These are phyloP conservation scores for Manis pentadactyla DNA, from an alignment of 2,797 vertebrate species.

Conservation along the genomic window DNA sequence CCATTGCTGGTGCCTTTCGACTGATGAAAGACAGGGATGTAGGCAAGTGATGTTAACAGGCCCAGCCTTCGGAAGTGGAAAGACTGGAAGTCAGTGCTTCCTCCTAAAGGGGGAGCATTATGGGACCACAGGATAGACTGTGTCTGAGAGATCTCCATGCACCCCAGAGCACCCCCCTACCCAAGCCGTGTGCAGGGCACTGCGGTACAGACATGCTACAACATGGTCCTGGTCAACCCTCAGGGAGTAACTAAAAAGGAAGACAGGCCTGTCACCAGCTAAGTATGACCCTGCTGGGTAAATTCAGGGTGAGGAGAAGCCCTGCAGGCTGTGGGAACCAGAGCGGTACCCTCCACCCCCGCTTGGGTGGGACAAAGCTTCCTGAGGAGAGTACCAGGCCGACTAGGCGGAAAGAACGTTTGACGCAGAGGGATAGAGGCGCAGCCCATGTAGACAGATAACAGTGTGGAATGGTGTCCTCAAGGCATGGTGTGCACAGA, in stretches of 20 bases:
- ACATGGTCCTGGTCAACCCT: not conserved
- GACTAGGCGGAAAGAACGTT: not conserved
- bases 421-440: not conserved
- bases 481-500: not conserved
- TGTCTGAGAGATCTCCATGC: not conserved
- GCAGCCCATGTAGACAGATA: not conserved
- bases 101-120: not conserved
- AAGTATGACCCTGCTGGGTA: not conserved
- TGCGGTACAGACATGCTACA: not conserved
- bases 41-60: not conserved
- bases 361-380: not conserved
- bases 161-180: not conserved
- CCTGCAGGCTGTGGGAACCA: not conserved
- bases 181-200: not conserved
- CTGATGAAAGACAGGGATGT: not conserved
- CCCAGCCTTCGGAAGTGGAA: not conserved
- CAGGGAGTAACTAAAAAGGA: not conserved
- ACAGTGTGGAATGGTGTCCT: fast-evolving
- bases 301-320: not conserved
- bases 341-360: not conserved
- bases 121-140: not conserved
- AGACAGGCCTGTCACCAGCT: not conserved
- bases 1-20: not conserved
- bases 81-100: not conserved
- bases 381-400: not conserved